Conservation (phyloP, 2,888 invertebrate genomes). For the Tigriopus californicus region DNA sequence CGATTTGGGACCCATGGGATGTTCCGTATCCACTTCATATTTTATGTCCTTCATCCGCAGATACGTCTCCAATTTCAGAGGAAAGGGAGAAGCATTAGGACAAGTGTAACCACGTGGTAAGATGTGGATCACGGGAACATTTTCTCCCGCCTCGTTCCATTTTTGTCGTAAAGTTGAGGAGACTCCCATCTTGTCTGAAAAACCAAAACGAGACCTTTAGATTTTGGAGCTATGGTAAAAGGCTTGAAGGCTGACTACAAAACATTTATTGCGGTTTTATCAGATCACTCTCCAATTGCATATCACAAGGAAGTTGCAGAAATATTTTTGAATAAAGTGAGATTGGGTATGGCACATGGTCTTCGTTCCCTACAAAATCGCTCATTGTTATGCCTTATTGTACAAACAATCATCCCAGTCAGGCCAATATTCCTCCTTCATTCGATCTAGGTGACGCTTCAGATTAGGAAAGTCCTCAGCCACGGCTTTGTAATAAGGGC, state of each 20-base stretch:
- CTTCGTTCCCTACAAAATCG: too few species aligned
- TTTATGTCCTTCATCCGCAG: background rate
- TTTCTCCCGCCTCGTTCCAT: slow-evolving; percentile 5
- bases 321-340: too few species aligned
- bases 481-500: background rate
- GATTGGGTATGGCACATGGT: too few species aligned
- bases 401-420: background rate
- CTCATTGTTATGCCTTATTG: too few species aligned
- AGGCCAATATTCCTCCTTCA: background rate
- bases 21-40: slow-evolving; percentile 8
- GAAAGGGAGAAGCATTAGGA: slow-evolving; percentile 11
- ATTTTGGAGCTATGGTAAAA: too few species aligned
- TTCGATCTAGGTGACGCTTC: background rate
- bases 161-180: background rate
- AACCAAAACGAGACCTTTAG: too few species aligned
- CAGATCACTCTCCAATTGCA: too few species aligned
- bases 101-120: background rate
- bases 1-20: slow-evolving; percentile 8
- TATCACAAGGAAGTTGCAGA: too few species aligned
- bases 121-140: slow-evolving; percentile 4
- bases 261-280: too few species aligned
- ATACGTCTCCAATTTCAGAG: slow-evolving; percentile 12
- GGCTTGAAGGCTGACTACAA: too few species aligned
- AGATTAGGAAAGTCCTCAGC: background rate
- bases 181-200: too few species aligned